Base-by-base conservation (phyloP, 2,113 vertebrate species). In the Salminus brasiliensis region DNA sequence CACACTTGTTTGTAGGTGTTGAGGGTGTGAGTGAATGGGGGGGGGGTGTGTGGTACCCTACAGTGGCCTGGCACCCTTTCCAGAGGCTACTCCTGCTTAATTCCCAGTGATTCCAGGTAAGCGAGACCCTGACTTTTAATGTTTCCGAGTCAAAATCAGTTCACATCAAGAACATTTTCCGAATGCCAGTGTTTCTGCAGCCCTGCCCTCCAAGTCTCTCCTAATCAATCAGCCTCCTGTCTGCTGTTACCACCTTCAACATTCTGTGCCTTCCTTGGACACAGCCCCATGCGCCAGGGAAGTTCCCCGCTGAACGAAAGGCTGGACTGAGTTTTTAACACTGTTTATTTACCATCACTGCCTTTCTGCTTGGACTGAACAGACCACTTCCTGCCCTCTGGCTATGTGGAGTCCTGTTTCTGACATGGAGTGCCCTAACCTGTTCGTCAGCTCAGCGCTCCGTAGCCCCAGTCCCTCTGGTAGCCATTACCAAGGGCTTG, bases 331-430 rank as follows among this genome's bases (percentile, higher is more conserved):
- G 34, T 79, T 30, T 72, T 80, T 72, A 80, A 60, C n/a, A 62
- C 68, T 69, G 82, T 77, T 84, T 84, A 77, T 81, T 62, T 84
- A 76, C 82, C 27, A 63, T 66, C 62, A 18, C 5, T 60, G 43
- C 43, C 66, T 59, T 72, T 34, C 67, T 80, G 49, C 73, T 76
- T 52, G 78, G 60, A 62, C 27, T 66, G 60, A 72, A 73, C 47
- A 79, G 78, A 73, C 69, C 60, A 73, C 77, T 80, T 76, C 77
- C 82, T 83, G 77, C 59, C 82, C 82, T 15, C 49, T 30, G 74
- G 66, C 18, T 13, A 34, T 36, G 36, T 10, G 41, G 78, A 60
- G 69, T 84, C 63, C 70, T 73, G 62, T 73, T 81, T 74, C 82
- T 23, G 70, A 80, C 78, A 59, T 41, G 23, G 53, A 52, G 41